phyloP scores from a whole-genome alignment of 2,113 vertebrate species.

The Hipposideros armiger region DNA sequence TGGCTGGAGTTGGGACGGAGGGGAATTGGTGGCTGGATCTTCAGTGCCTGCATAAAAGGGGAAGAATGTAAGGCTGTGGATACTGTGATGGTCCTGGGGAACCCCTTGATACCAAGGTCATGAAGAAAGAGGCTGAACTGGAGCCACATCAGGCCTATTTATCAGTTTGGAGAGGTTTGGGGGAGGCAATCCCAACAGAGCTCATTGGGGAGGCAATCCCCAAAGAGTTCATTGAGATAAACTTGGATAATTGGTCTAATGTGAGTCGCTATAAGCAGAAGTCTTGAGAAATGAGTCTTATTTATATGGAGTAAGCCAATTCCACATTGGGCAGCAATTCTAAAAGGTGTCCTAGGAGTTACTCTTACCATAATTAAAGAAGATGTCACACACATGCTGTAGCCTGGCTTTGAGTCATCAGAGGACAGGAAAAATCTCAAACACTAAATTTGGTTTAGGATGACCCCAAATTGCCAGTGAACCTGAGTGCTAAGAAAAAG shows the following conservation, averaged over 20 bases:
- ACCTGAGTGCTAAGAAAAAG: background rate
- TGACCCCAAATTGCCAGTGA: background rate
- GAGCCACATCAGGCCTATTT: background rate
- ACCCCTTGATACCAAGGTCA: background rate
- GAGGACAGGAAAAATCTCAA: background rate
- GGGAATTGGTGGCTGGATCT: background rate
- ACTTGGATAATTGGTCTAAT: slow-evolving; percentile 38
- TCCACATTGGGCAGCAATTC: background rate
- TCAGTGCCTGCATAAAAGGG: background rate
- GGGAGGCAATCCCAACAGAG: slow-evolving; percentile 55
- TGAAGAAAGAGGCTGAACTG: background rate
- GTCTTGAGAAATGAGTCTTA: slow-evolving; percentile 49
- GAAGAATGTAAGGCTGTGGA: background rate
- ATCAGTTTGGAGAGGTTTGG: background rate
- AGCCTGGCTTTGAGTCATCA: background rate
- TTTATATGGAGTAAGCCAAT: slow-evolving; percentile 36
- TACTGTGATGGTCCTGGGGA: too few relatives aligned
- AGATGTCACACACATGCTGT: background rate
- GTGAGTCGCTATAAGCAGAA: background rate
- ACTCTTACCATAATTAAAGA: background rate
- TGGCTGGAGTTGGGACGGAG: background rate
- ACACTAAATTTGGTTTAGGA: background rate
- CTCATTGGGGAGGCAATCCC: slow-evolving; percentile 46
- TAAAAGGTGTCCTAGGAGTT: background rate
- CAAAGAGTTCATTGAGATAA: background rate